phyloP scores from a whole-genome alignment of 1,140 invertebrate species.

The Ceratina japonica region DNA sequence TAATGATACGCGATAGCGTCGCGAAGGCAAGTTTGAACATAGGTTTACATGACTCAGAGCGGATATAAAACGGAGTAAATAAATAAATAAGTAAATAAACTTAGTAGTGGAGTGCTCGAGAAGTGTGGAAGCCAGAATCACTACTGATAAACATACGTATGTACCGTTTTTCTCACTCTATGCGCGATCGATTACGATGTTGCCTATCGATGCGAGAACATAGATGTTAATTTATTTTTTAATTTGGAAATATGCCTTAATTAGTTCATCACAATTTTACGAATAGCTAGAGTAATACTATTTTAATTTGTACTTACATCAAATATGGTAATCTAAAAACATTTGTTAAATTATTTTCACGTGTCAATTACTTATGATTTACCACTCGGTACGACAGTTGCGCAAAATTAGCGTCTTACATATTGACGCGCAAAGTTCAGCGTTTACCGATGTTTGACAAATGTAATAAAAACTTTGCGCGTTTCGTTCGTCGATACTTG shows the following conservation, averaged over 20 bases:
- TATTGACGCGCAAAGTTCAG: neutral
- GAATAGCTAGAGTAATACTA: neutral
- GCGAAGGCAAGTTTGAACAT: too few relatives aligned
- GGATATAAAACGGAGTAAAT: too few relatives aligned
- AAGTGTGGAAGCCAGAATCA: too few relatives aligned
- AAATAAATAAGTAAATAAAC: too few relatives aligned
- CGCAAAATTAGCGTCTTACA: neutral
- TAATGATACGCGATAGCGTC: neutral
- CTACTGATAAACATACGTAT: too few relatives aligned
- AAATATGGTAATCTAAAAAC: neutral
- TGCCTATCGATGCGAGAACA: neutral
- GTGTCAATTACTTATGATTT: neutral
- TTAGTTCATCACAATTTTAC: slow-evolving; percentile 4
- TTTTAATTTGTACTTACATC: slow-evolving; percentile 19
- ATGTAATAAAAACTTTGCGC: neutral
- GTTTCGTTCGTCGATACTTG: slow-evolving; percentile 16
- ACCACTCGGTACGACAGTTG: neutral
- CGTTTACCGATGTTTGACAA: neutral
- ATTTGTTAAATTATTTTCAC: neutral
- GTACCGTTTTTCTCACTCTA: too few relatives aligned
- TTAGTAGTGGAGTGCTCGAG: too few relatives aligned
- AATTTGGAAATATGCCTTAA: slow-evolving; percentile 5
- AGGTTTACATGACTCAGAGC: too few relatives aligned
- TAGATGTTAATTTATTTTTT: slow-evolving; percentile 30
- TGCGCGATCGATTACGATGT: too few relatives aligned